phyloP scores from a whole-genome alignment of 2,113 vertebrate species.

The Anthoscopus minutus region DNA sequence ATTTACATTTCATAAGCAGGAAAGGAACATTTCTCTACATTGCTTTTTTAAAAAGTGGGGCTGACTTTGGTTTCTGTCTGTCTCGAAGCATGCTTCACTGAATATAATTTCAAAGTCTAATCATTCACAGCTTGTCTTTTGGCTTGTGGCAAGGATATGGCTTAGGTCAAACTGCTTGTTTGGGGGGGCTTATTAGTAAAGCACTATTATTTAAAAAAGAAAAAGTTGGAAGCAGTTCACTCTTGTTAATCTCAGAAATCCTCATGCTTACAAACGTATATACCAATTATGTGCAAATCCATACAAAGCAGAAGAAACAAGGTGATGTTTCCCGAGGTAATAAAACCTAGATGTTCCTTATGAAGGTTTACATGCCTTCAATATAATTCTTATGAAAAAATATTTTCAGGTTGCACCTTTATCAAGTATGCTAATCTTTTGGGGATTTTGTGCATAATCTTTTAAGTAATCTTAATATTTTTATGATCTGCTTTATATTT shows the following conservation, averaged over 20 bases:
- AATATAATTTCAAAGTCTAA: conserved; percentile 58
- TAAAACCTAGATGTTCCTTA: neutral
- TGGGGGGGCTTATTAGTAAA: neutral
- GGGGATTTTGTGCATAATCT: neutral
- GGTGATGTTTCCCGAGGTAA: neutral
- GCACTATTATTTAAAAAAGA: neutral
- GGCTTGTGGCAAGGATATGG: conserved; percentile 67
- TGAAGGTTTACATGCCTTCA: neutral
- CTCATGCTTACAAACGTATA: neutral
- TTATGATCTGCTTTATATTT: neutral
- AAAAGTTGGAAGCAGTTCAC: neutral
- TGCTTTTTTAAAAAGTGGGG: neutral
- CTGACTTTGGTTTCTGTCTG: neutral
- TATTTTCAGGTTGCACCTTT: neutral
- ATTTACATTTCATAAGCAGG: conserved; percentile 25
- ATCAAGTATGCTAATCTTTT: neutral
- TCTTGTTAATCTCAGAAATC: neutral
- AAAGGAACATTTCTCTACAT: neutral
- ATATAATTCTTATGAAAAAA: neutral
- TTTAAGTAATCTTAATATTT: neutral
- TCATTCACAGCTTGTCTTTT: conserved; percentile 46
- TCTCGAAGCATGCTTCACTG: conserved; percentile 37
- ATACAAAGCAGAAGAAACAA: neutral
- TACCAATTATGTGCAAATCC: neutral
- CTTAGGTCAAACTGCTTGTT: conserved; percentile 38